These are phyloP conservation scores for Arremon aurantiirostris DNA, from an alignment of 2,797 vertebrate species.

Conservation along the genomic window DNA sequence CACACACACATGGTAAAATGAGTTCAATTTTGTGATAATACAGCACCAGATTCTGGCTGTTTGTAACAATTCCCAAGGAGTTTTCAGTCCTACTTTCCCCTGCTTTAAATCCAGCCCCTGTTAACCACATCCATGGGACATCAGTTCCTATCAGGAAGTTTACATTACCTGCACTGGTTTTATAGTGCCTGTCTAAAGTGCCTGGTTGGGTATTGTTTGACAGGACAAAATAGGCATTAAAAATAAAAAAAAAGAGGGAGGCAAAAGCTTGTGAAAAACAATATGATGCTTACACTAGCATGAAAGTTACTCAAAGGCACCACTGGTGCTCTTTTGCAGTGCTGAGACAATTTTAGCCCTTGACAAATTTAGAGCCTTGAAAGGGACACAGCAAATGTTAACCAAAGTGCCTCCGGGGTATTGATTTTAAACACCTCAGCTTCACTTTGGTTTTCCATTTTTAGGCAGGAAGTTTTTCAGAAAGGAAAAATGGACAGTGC, in stretches of 20 bases:
- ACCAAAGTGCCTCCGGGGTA: not conserved
- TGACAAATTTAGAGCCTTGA: constrained; percentile 7
- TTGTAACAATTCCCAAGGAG: not conserved
- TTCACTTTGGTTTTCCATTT: constrained; percentile 60
- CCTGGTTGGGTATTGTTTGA: not conserved
- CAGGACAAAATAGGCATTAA: not conserved
- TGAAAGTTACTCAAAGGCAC: not conserved
- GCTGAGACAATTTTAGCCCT: not conserved
- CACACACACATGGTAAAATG: not conserved
- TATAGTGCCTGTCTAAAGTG: not conserved
- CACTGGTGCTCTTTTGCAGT: not conserved
- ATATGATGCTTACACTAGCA: not conserved
- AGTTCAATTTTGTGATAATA: not conserved
- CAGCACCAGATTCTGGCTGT: not conserved
- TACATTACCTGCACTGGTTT: not conserved
- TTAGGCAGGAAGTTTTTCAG: constrained; percentile 43
- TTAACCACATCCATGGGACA: accelerated
- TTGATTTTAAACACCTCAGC: constrained; percentile 50
- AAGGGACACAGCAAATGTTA: not conserved
- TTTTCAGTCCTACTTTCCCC: not conserved
- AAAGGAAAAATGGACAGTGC: not conserved
- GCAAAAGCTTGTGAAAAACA: not conserved
- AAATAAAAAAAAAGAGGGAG: not conserved
- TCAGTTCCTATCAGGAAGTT: not conserved
- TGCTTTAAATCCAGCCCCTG: not conserved